Evolutionary conservation across 2,797 vertebrate genomes (phyloP), one percentile per base, ranked within the genome.

Genomic region (Acomys russatus): DNA sequence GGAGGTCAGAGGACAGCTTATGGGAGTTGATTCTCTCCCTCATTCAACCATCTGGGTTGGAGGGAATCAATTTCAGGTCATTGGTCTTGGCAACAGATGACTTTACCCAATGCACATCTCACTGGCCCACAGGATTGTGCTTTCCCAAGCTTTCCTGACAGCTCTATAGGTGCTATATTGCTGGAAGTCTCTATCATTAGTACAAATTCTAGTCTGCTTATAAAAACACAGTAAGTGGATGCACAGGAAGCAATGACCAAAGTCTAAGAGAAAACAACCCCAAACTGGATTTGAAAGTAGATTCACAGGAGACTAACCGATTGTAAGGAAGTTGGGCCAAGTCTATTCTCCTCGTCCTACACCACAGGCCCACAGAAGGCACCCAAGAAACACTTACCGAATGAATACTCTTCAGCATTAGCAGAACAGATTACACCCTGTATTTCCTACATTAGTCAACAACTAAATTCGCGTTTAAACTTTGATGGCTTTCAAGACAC

Each of bases 131-230:
- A n/a, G 68, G 20, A 68, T 7, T 59, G 54, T 35, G 70, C 5
- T 44, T 66, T 77, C 61, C 51, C 63, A 79, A 38, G 76, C 44
- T 94, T 79, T 88, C 93, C 22, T 90, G 71, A 88, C 17, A 15
- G 51, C 51, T 33, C 9, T 63, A 0, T 68, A 91, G 84, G 63
- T 20, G n/a, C 64, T 71, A 91, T n/a, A 17, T 8, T 83, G 28
- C 83, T 88, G 91, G 22, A 92, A 56, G 23, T 70, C 49, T 77
- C 83, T 90, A 73, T 84, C 73, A 71, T 71, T 38, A 59, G 23
- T n/a, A 20, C 70, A 35, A 71, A 49, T 30, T 76, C 85, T 71
- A 94, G 88, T 14, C 44, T 83, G 78, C 20, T 25, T 83, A 8
- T 9, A 54, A 61, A 76, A 68, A 84, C 44, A 61, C 79, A 87